Conservation (phyloP, 37 sponge, comb jelly and placozoan species). For the Eunapius fragilis region DNA sequence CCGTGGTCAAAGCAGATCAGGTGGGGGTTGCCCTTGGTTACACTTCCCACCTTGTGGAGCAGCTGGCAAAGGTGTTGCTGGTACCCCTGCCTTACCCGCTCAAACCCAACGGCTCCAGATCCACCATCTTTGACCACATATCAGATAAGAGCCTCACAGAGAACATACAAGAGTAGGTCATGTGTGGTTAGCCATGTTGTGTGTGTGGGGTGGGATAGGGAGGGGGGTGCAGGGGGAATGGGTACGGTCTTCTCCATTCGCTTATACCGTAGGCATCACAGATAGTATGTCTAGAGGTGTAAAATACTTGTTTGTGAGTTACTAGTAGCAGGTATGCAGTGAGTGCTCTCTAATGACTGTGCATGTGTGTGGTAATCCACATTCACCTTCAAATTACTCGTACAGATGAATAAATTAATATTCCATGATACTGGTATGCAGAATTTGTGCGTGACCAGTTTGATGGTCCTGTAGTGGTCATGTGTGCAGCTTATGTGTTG, state of each 20-base stretch:
- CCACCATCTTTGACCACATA: constrained; percentile 52
- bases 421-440: no score
- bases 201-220: background rate
- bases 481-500: background rate
- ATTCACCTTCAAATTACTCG: no score
- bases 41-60: constrained; percentile 54
- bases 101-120: constrained; percentile 32
- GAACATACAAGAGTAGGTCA: constrained; percentile 58
- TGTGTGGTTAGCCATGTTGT: background rate
- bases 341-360: no score
- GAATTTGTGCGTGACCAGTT: no score
- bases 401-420: no score
- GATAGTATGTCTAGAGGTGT: no score
- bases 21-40: constrained; percentile 67
- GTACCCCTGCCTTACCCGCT: constrained; percentile 61
- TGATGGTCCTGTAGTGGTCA: no score
- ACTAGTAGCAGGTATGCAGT: no score
- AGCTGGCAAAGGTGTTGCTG: constrained; percentile 31
- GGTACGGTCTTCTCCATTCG: no score
- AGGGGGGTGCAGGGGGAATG: background rate
- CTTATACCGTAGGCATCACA: no score
- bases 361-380: no score
- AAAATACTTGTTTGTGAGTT: no score
- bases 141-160: constrained; percentile 38
- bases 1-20: constrained; percentile 33